These are phyloP conservation scores for Zaprionus kolodkinae DNA, from an alignment of 1,140 invertebrate species.

Conservation along the genomic window DNA sequence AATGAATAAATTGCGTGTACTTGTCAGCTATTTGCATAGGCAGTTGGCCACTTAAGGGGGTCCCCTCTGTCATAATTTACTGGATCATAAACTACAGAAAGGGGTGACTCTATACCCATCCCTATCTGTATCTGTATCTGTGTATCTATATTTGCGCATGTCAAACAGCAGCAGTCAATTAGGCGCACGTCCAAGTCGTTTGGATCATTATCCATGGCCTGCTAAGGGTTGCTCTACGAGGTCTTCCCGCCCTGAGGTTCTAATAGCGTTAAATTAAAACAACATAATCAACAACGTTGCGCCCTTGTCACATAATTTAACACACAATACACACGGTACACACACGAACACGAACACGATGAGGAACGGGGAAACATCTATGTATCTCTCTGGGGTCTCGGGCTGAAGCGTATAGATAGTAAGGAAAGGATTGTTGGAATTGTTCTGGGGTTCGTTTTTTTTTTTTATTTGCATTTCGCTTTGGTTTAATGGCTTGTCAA, in stretches of 20 bases:
- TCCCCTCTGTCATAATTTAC: conserved; percentile 45
- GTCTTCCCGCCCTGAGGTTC: conserved; percentile 26
- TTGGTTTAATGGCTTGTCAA: conserved; percentile 50
- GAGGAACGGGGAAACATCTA: not conserved
- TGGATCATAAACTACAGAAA: conserved; percentile 49
- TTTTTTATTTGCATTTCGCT: conserved; percentile 78
- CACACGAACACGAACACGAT: too few relatives aligned
- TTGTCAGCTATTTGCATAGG: conserved; percentile 77
- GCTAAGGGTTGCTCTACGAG: conserved; percentile 29
- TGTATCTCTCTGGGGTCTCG: conserved; percentile 1
- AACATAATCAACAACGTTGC: conserved; percentile 75
- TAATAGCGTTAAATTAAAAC: conserved; percentile 84
- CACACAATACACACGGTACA: conserved; percentile 30
- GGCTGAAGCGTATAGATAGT: conserved; percentile 41
- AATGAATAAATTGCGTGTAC: conserved; percentile 67
- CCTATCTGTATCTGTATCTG: conserved; percentile 1
- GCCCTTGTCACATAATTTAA: conserved; percentile 72
- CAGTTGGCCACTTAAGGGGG: conserved; percentile 45
- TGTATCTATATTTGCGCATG: conserved; percentile 68
- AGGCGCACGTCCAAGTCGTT: conserved; percentile 56
- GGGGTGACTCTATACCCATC: conserved; percentile 18
- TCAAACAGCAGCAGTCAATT: conserved; percentile 80
- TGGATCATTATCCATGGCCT: conserved; percentile 44
- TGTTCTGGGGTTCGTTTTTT: conserved; percentile 2
- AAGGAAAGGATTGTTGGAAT: conserved; percentile 48